A percentile compares a stretch with the other conserved stretches of the same genome.
These are phyloP conservation scores for Brachionus sp. DNA, from an alignment of 1,140 invertebrate genomes.

Conservation along the genomic window DNA sequence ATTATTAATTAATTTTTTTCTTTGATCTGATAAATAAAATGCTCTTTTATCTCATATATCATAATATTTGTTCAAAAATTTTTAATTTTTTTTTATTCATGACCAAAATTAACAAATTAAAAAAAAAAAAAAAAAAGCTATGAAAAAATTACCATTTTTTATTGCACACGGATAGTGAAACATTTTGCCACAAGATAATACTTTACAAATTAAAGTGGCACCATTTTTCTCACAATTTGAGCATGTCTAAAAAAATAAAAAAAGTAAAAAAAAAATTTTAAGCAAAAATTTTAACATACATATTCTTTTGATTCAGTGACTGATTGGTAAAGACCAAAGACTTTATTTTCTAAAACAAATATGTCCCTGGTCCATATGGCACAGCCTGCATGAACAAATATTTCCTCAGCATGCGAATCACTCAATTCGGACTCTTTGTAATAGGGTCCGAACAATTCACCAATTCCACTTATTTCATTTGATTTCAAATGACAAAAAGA, in stretches of 20 bases:
- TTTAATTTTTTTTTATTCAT: no score
- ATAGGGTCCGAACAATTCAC: conserved; percentile 11
- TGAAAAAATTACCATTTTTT: conserved; percentile 3
- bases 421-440: not conserved
- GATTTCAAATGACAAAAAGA: not conserved
- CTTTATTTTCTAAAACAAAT: not conserved
- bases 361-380: not conserved
- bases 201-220: conserved; percentile 5
- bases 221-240: not conserved
- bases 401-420: not conserved
- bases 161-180: conserved; percentile 19
- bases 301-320: not conserved
- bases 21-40: no score
- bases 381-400: not conserved
- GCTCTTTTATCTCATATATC: no score
- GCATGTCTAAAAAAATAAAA: not conserved
- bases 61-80: no score
- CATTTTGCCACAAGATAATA: not conserved
- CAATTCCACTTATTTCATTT: not conserved
- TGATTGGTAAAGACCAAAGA: not conserved
- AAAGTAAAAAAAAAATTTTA: not conserved
- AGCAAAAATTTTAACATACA: not conserved
- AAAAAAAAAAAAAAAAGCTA: not conserved
- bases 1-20: no score
- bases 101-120: not conserved